A percentile compares a stretch with the other conserved stretches of the same genome.
phyloP scores from a whole-genome alignment of 1,140 invertebrate species.

The Drosophila sechellia region DNA sequence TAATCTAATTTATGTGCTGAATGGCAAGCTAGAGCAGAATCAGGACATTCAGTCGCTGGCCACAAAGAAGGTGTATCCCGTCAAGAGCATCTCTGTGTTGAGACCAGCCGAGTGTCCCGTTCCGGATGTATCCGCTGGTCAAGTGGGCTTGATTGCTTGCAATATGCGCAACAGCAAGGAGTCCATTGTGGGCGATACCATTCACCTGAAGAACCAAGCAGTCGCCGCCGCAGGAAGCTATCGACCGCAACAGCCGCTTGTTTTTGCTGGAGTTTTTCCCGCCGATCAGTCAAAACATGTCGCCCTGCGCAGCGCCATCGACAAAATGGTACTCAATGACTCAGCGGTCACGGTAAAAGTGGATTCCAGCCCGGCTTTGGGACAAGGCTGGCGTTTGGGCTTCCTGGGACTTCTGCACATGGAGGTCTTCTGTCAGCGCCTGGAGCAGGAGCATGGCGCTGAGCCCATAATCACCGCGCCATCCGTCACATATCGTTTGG shows the following conservation, averaged over 20 bases:
- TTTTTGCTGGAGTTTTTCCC: slow-evolving; percentile 97
- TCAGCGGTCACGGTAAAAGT: slow-evolving; percentile 92
- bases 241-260: slow-evolving; percentile 92
- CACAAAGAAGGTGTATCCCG: slow-evolving; percentile 90
- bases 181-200: slow-evolving; percentile 93
- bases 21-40: slow-evolving; percentile 90
- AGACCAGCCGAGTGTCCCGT: slow-evolving; percentile 91
- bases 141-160: slow-evolving; percentile 90
- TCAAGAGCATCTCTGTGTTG: slow-evolving; percentile 92
- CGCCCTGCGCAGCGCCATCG: slow-evolving; percentile 91
- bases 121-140: slow-evolving; percentile 87
- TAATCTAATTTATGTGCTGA: slow-evolving; percentile 91
- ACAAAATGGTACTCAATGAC: slow-evolving; percentile 97
- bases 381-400: slow-evolving; percentile 96
- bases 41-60: slow-evolving; percentile 86
- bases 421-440: slow-evolving; percentile 97
- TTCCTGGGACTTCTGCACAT: slow-evolving; percentile 98
- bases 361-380: slow-evolving; percentile 95
- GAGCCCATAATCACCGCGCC: slow-evolving; percentile 96
- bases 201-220: slow-evolving; percentile 86
- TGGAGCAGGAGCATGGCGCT: slow-evolving; percentile 96
- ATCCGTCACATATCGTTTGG: slow-evolving; percentile 97
- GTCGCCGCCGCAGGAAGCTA: slow-evolving; percentile 88
- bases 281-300: slow-evolving; percentile 94
- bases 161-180: slow-evolving; percentile 93